Base-by-base conservation (phyloP, 1,140 invertebrate genomes). In the Wiebesia pumilae region DNA sequence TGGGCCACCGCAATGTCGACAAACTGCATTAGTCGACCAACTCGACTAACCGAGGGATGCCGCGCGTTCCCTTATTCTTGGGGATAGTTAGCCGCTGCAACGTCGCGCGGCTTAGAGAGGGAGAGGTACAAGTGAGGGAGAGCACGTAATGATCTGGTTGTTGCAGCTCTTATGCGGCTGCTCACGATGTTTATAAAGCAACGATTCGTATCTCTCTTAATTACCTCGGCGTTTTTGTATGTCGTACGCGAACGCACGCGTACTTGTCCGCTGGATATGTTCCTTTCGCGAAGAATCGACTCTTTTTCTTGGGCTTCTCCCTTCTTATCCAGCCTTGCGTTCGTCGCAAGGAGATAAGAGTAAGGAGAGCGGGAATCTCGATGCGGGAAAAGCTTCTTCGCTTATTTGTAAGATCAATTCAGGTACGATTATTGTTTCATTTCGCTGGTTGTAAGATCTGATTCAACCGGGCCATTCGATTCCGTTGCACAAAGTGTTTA, bases 141-240 rank as follows among this genome's bases (percentile, higher is more conserved):
- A 38, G 33, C 69, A 4, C 24, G 69, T 71, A 71, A 71, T 35
- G 69, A 38, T 21, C 69, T 16, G 69, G 24, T 1, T 71, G 21
- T 71, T 71, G 69, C 69, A 30, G 69, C 1, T 71, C 35, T 71
- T 38, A 7, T 14, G 21, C 3, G 69, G 33, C 19, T 38, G 35
- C 79, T 65, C 79, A 40, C 80, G 62, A 65, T 40, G 80, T 81
- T n/a, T 83, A 83, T 83, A 75, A 77, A 83, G 62, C 47, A 78
- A 38, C 84, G 84, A 86, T 86, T 81, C 84, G 40, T 86, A 86
- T 86, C 84, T 86, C 79, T 81, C 84, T 86, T 86, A 86, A 86
- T 82, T 82, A 86, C 85, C 80, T 67, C 85, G 80, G 30, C 24
- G 80, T 83, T 82, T 86, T 86, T 86, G 71, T 40, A 67, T n/a